A percentile compares a stretch with the other conserved stretches of the same genome.
Conservation (phyloP, 2,113 vertebrate genomes). For the Triplophysa tibetana region DNA sequence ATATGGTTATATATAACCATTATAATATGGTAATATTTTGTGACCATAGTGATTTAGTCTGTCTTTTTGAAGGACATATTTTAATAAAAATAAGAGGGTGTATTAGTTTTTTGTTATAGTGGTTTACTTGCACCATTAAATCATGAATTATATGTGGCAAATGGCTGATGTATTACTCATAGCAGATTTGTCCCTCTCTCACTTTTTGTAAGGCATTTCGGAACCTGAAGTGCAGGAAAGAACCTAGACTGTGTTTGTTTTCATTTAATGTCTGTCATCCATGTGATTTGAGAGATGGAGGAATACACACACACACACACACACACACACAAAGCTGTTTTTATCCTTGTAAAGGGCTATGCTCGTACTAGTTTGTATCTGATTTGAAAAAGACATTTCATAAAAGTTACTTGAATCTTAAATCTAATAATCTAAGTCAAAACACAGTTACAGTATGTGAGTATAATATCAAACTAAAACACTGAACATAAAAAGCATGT, state of each 20-base stretch:
- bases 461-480: background rate
- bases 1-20: too few relatives aligned
- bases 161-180: background rate
- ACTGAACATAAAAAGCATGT: background rate
- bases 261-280: conserved; percentile 29
- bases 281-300: conserved; percentile 32
- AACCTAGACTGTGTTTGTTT: conserved; percentile 27
- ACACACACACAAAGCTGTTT: background rate
- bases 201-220: conserved; percentile 1
- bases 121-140: background rate
- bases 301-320: conserved; percentile 22
- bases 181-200: conserved; percentile 16
- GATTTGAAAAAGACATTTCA: conserved; percentile 16
- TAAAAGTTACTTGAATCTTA: background rate
- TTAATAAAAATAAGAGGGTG: background rate
- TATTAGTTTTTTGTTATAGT: background rate
- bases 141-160: background rate
- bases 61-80: background rate
- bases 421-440: background rate
- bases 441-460: conserved; percentile 2
- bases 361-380: conserved; percentile 50
- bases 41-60: background rate
- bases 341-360: conserved; percentile 59
- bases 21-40: too few relatives aligned
- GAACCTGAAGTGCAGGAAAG: conserved; percentile 21